Evolutionary conservation across 2,888 invertebrate species (phyloP), one percentile per base, ranked within the genome.

Genomic region (Nymphalis urticae): DNA sequence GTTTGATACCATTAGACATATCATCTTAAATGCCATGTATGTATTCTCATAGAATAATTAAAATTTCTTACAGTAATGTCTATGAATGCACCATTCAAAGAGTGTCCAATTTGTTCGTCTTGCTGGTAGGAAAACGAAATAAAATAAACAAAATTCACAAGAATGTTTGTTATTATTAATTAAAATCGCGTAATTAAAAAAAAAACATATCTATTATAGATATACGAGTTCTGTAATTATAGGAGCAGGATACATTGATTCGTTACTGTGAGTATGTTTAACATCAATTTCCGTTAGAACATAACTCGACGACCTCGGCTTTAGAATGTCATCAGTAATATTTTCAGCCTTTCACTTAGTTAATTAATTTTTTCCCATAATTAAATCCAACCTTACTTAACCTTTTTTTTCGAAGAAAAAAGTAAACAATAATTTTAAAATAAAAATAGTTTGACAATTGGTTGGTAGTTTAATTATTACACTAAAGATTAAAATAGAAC

Each of bases 321-420:
- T 17, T 69, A 74, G 66, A 75, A 76, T 76, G 75, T 72, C 77
- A 75, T 76, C 75, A 70, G 70, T 72, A 71, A 73, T 71, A 72
- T 72, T 72, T 74, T 72, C 72, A 75, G 73, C 76, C 76, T 74
- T 73, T 77, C 77, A 76, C 77, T 73, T 66, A 56, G n/a, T 32
- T 56, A 54, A 27, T 64, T 72, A 65, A 64, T 72, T 76, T 60
- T 80, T 79, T 1, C 64, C 60, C 13, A 36, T 58, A 42, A 8
- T 58, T 42, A 13, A 32, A 32, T 2, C 36, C 8, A 58, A 13
- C 42, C 13, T 36, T 2, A 58, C 9, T 19, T 17, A 7, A 53
- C 17, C 17, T 6, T 13, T 3, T 54, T 27, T 51, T 9, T 10
- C 0, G 9, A 51, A 42, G 42, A 2, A 42, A 42, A 42, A 42